Conservation (phyloP, 2,797 vertebrate species). For the Cyprinella venusta region DNA sequence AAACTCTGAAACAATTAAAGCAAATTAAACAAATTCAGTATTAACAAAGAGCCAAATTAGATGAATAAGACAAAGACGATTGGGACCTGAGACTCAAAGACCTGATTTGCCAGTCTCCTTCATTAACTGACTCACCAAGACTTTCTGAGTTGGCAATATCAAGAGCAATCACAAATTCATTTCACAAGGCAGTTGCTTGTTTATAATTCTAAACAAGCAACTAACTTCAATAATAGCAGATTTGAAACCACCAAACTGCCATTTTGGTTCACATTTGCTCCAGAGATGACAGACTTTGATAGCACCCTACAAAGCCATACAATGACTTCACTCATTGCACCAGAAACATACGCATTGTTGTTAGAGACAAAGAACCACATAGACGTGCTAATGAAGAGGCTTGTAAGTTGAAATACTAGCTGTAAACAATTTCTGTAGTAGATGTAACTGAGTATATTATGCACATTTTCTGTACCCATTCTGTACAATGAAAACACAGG, state of each 20-base stretch:
- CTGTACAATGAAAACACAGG: background rate
- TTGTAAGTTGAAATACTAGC: no score
- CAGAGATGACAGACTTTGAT: background rate
- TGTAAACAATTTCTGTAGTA: no score
- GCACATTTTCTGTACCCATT: background rate
- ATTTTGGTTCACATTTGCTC: background rate
- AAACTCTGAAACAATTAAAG: background rate
- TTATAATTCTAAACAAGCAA: background rate
- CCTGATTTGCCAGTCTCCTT: background rate
- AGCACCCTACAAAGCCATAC: no score
- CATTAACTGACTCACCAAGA: background rate
- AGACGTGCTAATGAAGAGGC: no score
- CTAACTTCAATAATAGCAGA: background rate
- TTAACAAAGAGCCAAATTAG: background rate
- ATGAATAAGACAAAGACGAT: background rate
- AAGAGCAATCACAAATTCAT: constrained; percentile 5
- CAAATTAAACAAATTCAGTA: constrained; percentile 5
- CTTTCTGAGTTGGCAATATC: background rate
- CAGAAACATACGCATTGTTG: no score
- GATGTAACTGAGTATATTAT: no score
- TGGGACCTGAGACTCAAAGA: no score
- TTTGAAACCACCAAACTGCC: background rate
- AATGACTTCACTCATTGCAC: background rate
- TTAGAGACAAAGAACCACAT: no score
- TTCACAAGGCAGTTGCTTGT: background rate